Base-by-base conservation (phyloP, 2,797 vertebrate genomes). In the Petrocephalus schoutedeni region DNA sequence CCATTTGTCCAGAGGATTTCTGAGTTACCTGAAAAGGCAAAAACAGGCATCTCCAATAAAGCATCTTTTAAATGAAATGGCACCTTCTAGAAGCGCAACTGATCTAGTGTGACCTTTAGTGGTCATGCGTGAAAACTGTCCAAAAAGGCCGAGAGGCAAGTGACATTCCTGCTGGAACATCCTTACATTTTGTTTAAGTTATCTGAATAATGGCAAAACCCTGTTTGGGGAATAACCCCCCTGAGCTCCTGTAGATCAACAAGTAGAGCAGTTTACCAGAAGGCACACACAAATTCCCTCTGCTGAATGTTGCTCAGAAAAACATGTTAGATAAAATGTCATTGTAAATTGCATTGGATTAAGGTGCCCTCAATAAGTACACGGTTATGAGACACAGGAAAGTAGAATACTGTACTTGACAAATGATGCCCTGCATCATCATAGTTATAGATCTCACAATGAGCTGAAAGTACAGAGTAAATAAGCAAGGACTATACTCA, bases 401-500 rank as follows among this genome's bases (percentile, higher is more conserved):
- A 80, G 74, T 16, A 77, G 19, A 19, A 45, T 74, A 23, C 9
- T 16, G 36, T 41, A 19, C 64, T 67, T 67, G 28, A 28, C 64
- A 71, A 77, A n/a, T 45, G 36, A 19, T 80, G 36, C 45, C 74
- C 41, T 45, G 19, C 16, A 49, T 49, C 9, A 41, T 21, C 41
- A 21, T n/a, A 49, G 74, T 19, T 45, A 45, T 19, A 77, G 41
- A 41, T 77, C 14, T 74, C 36, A 77, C 16, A 77, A 77, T 32
- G 36, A 45, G 14, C 36, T 45, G 45, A n/a, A 77, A 77, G 36
- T 45, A 45, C 32, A 77, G 16, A 41, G 71, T 77, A 19, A 41
- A 49, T 21, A 21, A n/a, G 16, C 41, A 80, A n/a, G 49, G 19
- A 21, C 19, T 87, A 3, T 89, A 97, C 97, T 97, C 92, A 98